A percentile compares a stretch with the other conserved stretches of the same genome.
Conservation (phyloP, 2,797 vertebrate species). For the Nyctibius grandis region DNA sequence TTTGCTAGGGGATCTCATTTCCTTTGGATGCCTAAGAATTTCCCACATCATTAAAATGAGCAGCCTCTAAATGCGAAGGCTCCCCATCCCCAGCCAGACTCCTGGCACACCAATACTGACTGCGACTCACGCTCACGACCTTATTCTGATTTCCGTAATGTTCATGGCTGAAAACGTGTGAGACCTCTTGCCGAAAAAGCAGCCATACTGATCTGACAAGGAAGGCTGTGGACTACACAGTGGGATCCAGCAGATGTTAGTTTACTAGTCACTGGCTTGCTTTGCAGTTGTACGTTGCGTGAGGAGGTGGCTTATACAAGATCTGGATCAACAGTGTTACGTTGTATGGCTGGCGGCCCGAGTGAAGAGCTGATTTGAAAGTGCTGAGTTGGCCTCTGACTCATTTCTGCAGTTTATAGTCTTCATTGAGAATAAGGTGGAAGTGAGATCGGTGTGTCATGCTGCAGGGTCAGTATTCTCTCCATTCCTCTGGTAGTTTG, state of each 20-base stretch:
- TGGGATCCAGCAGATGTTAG: background rate
- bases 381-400: background rate
- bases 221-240: background rate
- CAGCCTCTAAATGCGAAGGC: background rate
- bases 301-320: background rate
- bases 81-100: background rate
- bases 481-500: background rate
- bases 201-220: background rate
- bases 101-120: background rate
- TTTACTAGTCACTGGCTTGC: background rate
- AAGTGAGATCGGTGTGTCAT: background rate
- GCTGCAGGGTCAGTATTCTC: background rate
- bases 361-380: background rate
- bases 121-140: background rate
- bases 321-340: background rate
- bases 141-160: background rate
- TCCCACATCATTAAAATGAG: conserved; percentile 37
- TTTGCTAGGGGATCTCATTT: background rate
- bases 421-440: background rate
- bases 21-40: conserved; percentile 13
- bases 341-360: background rate
- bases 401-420: background rate
- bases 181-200: background rate
- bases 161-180: background rate
- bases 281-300: background rate